A percentile compares a stretch with the other conserved stretches of the same genome.
Conservation (phyloP, 2,113 vertebrate genomes). For the Spheniscus mendiculus region DNA sequence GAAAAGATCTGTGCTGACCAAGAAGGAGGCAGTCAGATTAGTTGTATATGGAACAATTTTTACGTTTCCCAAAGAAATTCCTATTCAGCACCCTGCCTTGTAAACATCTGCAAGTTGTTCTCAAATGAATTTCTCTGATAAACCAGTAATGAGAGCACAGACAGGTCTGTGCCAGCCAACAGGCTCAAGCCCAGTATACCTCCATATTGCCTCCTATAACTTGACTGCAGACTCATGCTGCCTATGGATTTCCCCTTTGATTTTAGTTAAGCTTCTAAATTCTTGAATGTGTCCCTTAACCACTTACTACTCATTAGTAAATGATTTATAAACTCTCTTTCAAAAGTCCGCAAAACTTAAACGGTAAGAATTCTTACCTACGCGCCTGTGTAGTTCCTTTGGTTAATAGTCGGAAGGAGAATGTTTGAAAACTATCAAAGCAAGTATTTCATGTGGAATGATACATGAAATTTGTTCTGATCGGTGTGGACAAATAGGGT, state of each 20-base stretch:
- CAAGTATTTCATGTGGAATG: not conserved
- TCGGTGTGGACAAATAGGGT: not conserved
- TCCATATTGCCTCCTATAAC: not conserved
- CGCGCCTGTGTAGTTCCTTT: not conserved
- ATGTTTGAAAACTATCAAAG: not conserved
- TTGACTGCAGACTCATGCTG: not conserved
- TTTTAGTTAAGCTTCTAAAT: not conserved
- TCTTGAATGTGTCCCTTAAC: not conserved
- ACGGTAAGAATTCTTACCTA: not conserved
- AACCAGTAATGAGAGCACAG: not conserved
- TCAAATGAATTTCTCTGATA: not conserved
- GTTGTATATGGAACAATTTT: not conserved
- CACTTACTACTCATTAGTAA: not conserved
- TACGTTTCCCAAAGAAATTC: not conserved
- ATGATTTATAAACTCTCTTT: not conserved
- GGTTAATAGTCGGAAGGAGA: not conserved
- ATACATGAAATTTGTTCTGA: not conserved
- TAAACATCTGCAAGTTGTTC: not conserved
- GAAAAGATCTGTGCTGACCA: not conserved
- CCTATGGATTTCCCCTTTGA: not conserved
- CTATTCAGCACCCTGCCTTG: not conserved
- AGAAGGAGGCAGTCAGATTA: not conserved
- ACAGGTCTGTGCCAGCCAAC: not conserved
- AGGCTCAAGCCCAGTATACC: not conserved
- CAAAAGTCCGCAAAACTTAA: not conserved